Percentiles rank a stretch among this genome's conserved stretches.
These are phyloP conservation scores for Stomatorhinus ivindoensis DNA, from an alignment of 2,113 vertebrate genomes.

Conservation along the genomic window DNA sequence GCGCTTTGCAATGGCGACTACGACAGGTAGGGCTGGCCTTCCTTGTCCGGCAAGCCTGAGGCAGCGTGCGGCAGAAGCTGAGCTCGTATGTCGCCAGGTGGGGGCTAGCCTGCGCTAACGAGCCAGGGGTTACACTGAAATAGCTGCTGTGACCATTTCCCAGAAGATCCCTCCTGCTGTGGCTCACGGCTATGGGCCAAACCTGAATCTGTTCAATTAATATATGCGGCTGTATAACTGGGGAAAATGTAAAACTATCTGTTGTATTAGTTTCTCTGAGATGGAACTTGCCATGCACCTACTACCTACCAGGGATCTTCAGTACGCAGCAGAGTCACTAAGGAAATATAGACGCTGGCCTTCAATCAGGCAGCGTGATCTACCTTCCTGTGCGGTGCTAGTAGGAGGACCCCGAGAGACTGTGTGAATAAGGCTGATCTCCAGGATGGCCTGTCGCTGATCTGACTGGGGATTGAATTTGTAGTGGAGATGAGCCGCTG, in stretches of 20 bases:
- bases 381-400: background rate
- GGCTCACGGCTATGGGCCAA: background rate
- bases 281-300: background rate
- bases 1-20: conserved; percentile 64
- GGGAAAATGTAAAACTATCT: background rate
- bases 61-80: background rate
- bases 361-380: background rate
- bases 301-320: background rate
- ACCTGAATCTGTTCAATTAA: background rate
- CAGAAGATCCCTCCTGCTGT: background rate
- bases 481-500: background rate
- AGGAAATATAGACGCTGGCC: background rate
- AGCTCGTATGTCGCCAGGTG: background rate
- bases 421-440: background rate
- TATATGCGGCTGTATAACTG: background rate
- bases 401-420: background rate
- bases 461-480: background rate
- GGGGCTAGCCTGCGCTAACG: background rate
- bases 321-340: background rate
- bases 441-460: background rate
- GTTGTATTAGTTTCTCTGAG: background rate
- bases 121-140: background rate
- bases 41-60: background rate
- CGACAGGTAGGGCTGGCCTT: conserved; percentile 46
- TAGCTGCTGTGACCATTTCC: background rate